Evolutionary conservation across 2,888 invertebrate genomes (phyloP).

Genomic region (Cyclophora albipunctata): DNA sequence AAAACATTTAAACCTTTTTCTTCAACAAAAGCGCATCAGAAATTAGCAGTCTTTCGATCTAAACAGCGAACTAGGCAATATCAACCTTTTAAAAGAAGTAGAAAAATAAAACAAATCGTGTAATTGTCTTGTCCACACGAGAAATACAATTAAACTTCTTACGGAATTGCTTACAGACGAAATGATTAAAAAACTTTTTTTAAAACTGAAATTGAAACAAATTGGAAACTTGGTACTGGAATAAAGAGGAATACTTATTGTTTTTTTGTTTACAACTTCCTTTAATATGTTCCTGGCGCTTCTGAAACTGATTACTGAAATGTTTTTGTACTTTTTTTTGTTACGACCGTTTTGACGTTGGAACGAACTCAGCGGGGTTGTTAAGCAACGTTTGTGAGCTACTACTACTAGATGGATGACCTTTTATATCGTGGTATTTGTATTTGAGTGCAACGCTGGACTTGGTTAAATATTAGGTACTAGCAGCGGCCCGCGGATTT

Average conservation of each 20-base stretch:
- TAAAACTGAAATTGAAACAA: conserved; percentile 22
- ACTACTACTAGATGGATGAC: too few species aligned
- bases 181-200: conserved; percentile 36
- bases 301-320: too few species aligned
- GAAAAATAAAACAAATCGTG: conserved; percentile 32
- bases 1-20: too few species aligned
- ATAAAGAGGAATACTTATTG: conserved; percentile 8
- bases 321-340: too few species aligned
- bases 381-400: too few species aligned
- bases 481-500: too few species aligned
- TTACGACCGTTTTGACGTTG: too few species aligned
- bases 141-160: conserved; percentile 52
- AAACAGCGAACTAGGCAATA: background rate
- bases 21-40: background rate
- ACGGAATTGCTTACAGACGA: conserved; percentile 12
- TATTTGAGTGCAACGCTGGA: too few species aligned
- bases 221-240: conserved; percentile 17
- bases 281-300: background rate
- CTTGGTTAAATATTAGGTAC: too few species aligned
- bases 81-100: conserved; percentile 9
- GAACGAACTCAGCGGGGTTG: too few species aligned
- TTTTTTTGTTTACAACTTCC: conserved; percentile 1
- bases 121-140: conserved; percentile 39
- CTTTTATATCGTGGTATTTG: too few species aligned
- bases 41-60: background rate